Conservation (phyloP, 2,797 vertebrate genomes). For the Pangasius krempfi region DNA sequence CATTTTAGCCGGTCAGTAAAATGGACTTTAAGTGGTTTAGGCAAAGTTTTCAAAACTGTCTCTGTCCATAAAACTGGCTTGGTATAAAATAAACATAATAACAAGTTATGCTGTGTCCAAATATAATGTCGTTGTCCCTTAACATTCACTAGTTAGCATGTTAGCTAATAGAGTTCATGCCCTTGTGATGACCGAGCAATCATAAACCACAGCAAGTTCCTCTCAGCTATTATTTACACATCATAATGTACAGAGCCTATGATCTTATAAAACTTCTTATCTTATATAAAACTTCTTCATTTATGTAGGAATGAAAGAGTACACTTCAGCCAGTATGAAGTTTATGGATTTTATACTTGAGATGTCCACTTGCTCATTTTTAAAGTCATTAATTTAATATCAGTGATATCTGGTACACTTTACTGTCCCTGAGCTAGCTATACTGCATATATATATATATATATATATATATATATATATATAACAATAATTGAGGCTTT, state of each 20-base stretch:
- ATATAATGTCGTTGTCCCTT: neutral
- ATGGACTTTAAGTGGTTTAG: neutral
- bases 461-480: too few species aligned
- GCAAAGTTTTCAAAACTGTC: neutral
- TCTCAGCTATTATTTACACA: too few species aligned
- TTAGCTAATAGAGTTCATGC: constrained; percentile 53
- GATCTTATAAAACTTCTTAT: too few species aligned
- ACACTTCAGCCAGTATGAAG: neutral
- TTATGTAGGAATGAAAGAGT: neutral
- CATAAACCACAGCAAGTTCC: neutral
- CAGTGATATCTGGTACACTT: neutral
- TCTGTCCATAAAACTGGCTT: neutral
- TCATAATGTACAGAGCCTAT: neutral
- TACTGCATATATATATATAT: too few species aligned
- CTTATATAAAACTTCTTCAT: neutral
- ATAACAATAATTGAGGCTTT: neutral
- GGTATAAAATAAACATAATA: neutral
- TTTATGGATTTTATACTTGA: neutral
- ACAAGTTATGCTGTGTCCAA: neutral
- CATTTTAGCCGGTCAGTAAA: neutral
- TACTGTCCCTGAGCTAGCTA: neutral
- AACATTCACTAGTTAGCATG: constrained; percentile 15
- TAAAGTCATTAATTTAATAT: neutral
- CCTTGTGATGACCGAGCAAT: constrained; percentile 72
- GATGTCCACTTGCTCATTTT: neutral